These are phyloP conservation scores for Acanthurus leucopareius DNA, from an alignment of 2,797 vertebrate genomes.

Conservation along the genomic window DNA sequence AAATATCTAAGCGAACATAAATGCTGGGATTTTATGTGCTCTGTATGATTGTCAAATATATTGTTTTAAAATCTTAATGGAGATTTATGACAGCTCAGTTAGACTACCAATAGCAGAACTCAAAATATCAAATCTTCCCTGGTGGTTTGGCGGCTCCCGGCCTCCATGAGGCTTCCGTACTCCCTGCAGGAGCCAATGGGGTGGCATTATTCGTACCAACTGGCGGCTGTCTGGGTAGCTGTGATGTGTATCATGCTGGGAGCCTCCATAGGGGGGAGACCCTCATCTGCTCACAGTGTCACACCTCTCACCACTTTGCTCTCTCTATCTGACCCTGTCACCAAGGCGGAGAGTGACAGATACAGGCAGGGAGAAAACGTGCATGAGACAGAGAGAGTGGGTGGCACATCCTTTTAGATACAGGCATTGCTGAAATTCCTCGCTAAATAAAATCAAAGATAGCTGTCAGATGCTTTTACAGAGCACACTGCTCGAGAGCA, in stretches of 20 bases:
- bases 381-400: conserved; percentile 57
- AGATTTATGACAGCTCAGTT: conserved; percentile 34
- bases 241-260: conserved; percentile 77
- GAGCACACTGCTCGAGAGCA: conserved; percentile 70
- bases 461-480: conserved; percentile 79
- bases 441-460: conserved; percentile 79
- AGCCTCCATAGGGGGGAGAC: conserved; percentile 71
- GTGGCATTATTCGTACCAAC: conserved; percentile 72
- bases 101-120: conserved; percentile 53
- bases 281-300: conserved; percentile 82
- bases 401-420: conserved; percentile 72
- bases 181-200: conserved; percentile 55
- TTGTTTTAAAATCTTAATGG: conserved; percentile 40
- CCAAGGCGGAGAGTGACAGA: conserved; percentile 66
- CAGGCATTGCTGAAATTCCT: conserved; percentile 71
- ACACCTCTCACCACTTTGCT: conserved; percentile 79
- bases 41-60: conserved; percentile 22
- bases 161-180: conserved; percentile 47
- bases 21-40: not conserved
- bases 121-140: conserved; percentile 50
- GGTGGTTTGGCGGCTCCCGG: conserved; percentile 40
- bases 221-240: conserved; percentile 71
- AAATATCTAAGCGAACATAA: conserved; percentile 16
- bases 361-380: conserved; percentile 48
- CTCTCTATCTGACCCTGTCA: conserved; percentile 83